These are phyloP conservation scores for Thalassoma bifasciatum DNA, from an alignment of 2,113 vertebrate species.

Conservation along the genomic window DNA sequence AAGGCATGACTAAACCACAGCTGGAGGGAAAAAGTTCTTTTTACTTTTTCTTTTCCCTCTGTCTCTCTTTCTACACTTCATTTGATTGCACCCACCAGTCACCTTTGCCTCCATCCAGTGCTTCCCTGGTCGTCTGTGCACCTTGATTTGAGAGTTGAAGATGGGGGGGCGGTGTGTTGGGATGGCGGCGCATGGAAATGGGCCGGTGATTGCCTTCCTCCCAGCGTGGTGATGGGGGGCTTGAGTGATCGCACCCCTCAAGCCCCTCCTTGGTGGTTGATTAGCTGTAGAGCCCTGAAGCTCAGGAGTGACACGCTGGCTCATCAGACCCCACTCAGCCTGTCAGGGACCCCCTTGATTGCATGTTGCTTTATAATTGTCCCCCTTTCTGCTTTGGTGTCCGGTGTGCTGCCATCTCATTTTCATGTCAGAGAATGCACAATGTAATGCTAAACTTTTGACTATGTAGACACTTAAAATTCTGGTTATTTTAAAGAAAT, in stretches of 20 bases:
- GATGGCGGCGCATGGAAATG: conserved; percentile 74
- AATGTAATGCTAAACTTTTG: conserved; percentile 1
- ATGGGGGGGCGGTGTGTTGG: conserved; percentile 28
- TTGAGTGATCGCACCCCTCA: conserved; percentile 67
- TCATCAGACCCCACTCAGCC: conserved; percentile 75
- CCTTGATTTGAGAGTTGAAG: conserved; percentile 75
- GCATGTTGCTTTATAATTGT: conserved; percentile 70
- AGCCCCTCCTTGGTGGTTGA: conserved; percentile 78
- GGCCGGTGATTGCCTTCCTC: conserved; percentile 79
- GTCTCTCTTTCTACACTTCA: conserved; percentile 20
- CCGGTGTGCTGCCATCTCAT: conserved; percentile 38
- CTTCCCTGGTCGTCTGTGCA: conserved; percentile 61
- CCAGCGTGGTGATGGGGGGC: conserved; percentile 63
- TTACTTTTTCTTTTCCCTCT: conserved; percentile 11
- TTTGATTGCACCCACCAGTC: conserved; percentile 62
- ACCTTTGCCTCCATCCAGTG: conserved; percentile 45
- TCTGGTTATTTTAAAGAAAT: conserved; percentile 4
- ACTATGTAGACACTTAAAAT: conserved; percentile 14
- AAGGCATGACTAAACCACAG: conserved; percentile 32
- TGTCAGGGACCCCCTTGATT: conserved; percentile 78
- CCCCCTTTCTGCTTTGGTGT: conserved; percentile 35
- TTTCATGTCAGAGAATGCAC: conserved; percentile 12
- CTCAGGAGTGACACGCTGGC: conserved; percentile 70
- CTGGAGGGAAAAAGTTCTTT: conserved; percentile 16
- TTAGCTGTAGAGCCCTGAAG: conserved; percentile 77